Evolutionary conservation across 1,140 invertebrate genomes (phyloP).

Genomic region (Aradophagus sp.): DNA sequence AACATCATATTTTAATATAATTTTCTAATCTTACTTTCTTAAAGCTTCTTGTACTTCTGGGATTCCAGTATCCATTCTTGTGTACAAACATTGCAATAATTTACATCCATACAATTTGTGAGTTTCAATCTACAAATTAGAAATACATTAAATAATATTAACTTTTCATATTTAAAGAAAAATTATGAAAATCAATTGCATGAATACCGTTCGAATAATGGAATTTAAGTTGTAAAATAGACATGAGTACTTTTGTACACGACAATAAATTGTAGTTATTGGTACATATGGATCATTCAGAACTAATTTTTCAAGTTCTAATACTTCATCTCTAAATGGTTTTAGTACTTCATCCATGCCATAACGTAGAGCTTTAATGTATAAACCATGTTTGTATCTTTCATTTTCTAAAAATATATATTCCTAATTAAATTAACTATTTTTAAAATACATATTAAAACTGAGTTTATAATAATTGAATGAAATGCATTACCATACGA

Average conservation of each 20-base stretch:
- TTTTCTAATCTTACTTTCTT: slow-evolving; percentile 67
- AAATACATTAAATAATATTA: slow-evolving; percentile 11
- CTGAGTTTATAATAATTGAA: no score
- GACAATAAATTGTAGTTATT: slow-evolving; percentile 74
- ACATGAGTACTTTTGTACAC: slow-evolving; percentile 74
- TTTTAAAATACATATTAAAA: neutral
- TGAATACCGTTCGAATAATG: slow-evolving; percentile 74
- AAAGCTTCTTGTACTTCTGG: slow-evolving; percentile 73
- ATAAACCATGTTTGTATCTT: slow-evolving; percentile 70
- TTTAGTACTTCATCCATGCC: slow-evolving; percentile 77
- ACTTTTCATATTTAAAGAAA: slow-evolving; percentile 5
- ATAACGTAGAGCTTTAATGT: slow-evolving; percentile 78
- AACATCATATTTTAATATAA: neutral
- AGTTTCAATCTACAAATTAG: slow-evolving; percentile 65
- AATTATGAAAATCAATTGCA: slow-evolving; percentile 9
- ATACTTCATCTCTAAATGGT: slow-evolving; percentile 76
- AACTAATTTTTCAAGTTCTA: slow-evolving; percentile 75
- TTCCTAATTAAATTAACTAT: slow-evolving; percentile 7
- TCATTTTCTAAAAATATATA: slow-evolving; percentile 41
- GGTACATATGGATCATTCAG: slow-evolving; percentile 75
- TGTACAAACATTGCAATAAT: slow-evolving; percentile 77
- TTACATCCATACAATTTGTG: slow-evolving; percentile 78
- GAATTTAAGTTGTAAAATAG: slow-evolving; percentile 76
- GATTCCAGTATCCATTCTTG: slow-evolving; percentile 76
- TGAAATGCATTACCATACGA: slow-evolving; percentile 31